phyloP scores from a whole-genome alignment of 1,140 invertebrate genomes.

The Lepidostoma basale region DNA sequence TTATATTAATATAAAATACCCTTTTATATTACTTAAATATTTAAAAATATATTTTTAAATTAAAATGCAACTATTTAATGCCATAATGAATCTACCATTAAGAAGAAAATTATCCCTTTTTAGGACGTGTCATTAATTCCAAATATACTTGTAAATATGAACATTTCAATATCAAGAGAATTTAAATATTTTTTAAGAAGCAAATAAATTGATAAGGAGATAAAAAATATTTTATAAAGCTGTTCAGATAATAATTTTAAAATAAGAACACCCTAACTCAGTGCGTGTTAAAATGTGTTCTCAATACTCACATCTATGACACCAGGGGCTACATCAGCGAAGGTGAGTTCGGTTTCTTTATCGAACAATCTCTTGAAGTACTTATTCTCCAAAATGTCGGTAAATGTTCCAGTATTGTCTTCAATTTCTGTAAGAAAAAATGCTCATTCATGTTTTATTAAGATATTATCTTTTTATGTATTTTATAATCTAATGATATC shows the following conservation, averaged over 20 bases:
- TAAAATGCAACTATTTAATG: too few relatives aligned
- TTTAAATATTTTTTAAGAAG: neutral
- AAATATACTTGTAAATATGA: neutral
- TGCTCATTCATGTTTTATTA: neutral
- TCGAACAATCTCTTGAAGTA: slow-evolving; percentile 34
- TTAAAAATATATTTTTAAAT: too few relatives aligned
- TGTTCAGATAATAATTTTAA: neutral
- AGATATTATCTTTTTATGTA: neutral
- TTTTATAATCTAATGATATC: neutral
- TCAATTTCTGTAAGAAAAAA: slow-evolving; percentile 12
- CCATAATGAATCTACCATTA: too few relatives aligned
- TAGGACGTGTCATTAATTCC: neutral
- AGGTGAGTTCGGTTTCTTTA: slow-evolving; percentile 2
- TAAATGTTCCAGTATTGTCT: neutral
- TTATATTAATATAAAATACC: too few relatives aligned
- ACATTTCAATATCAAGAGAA: neutral
- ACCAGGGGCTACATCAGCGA: slow-evolving; percentile 14
- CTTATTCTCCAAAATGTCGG: slow-evolving; percentile 28
- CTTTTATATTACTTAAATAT: too few relatives aligned
- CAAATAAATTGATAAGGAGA: too few relatives aligned
- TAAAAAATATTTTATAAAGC: neutral
- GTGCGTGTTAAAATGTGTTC: neutral
- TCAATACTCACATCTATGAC: slow-evolving; percentile 21
- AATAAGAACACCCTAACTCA: neutral
- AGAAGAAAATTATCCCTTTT: too few relatives aligned